Conservation (phyloP, 1,140 invertebrate species). For the Cotesia chilonis region DNA sequence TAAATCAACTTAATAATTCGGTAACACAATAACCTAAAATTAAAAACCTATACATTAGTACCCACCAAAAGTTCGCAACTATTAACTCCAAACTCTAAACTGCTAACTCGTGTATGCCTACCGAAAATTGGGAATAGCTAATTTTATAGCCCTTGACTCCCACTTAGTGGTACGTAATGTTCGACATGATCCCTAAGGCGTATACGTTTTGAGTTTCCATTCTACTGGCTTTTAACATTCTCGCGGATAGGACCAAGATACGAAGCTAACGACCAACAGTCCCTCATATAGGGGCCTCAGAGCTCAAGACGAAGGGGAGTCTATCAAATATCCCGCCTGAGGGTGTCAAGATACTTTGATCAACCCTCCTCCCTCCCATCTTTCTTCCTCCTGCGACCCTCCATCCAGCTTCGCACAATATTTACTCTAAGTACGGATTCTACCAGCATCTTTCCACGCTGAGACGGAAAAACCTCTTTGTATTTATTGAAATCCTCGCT, state of each 20-base stretch:
- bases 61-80: too few species aligned
- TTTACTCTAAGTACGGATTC: slow-evolving; percentile 55
- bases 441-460: slow-evolving; percentile 51
- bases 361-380: slow-evolving; percentile 47
- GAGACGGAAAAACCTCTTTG: slow-evolving; percentile 16
- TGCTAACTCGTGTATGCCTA: too few species aligned
- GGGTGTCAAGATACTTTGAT: slow-evolving; percentile 62
- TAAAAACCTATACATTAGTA: too few species aligned
- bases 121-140: slow-evolving; percentile 25
- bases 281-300: slow-evolving; percentile 6
- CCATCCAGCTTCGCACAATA: slow-evolving; percentile 35
- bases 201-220: slow-evolving; percentile 32
- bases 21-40: too few species aligned
- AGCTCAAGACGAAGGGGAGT: slow-evolving; percentile 39
- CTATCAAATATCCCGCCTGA: slow-evolving; percentile 59
- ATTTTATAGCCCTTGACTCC: slow-evolving; percentile 20
- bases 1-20: too few species aligned
- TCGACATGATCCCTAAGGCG: slow-evolving; percentile 25
- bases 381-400: slow-evolving; percentile 25
- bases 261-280: background rate
- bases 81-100: too few species aligned
- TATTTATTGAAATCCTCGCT: background rate
- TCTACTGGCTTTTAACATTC: slow-evolving; percentile 26
- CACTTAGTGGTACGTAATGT: slow-evolving; percentile 5
- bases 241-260: background rate